phyloP scores from a whole-genome alignment of 2,113 vertebrate genomes.

The Atherinomorus stipes region DNA sequence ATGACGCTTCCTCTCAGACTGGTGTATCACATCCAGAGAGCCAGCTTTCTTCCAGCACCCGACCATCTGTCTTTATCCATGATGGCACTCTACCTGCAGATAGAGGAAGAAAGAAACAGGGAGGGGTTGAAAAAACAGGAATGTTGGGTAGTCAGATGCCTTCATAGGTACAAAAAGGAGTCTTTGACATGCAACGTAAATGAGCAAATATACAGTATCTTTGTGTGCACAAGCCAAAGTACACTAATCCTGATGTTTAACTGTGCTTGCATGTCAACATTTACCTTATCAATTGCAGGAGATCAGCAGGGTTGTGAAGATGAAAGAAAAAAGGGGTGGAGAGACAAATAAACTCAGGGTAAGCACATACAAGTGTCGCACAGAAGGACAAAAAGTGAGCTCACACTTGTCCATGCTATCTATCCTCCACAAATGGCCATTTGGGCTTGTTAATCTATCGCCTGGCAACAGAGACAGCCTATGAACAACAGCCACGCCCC shows the following conservation, averaged over 20 bases:
- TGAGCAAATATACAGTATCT: conserved; percentile 5
- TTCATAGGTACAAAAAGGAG: conserved; percentile 9
- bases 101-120: conserved; percentile 7
- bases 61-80: conserved; percentile 70
- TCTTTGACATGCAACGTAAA: background rate
- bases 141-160: background rate
- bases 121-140: conserved; percentile 13
- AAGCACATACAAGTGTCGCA: conserved; percentile 44
- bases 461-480: conserved; percentile 84
- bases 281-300: conserved; percentile 4
- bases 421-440: conserved; percentile 77
- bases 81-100: conserved; percentile 53
- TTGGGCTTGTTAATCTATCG: conserved; percentile 81
- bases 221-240: background rate
- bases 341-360: conserved; percentile 22
- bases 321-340: conserved; percentile 31
- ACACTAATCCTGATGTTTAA: background rate
- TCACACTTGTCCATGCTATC: conserved; percentile 69
- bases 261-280: conserved; percentile 10
- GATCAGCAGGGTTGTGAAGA: conserved; percentile 9
- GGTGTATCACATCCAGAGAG: conserved; percentile 64
- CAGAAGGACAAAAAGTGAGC: conserved; percentile 33
- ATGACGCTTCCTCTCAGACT: conserved; percentile 66
- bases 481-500: conserved; percentile 81
- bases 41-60: conserved; percentile 66